phyloP scores from a whole-genome alignment of 2,113 vertebrate species.

The Laterallus jamaicensis region DNA sequence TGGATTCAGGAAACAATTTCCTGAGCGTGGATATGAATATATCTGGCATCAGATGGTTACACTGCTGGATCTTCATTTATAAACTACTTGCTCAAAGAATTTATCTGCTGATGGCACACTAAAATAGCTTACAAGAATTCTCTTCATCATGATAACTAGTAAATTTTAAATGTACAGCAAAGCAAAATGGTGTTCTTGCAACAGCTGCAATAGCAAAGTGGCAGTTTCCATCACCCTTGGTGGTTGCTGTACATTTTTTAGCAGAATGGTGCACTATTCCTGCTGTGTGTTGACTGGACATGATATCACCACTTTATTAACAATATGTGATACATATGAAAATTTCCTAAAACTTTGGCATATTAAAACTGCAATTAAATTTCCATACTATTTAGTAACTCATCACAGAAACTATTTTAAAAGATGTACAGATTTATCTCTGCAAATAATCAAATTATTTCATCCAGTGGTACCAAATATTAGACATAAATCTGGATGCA shows the following conservation, averaged over 20 bases:
- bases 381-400: neutral
- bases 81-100: neutral
- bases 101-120: neutral
- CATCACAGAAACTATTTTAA: neutral
- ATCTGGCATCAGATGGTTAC: neutral
- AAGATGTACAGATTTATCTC: neutral
- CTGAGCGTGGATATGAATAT: neutral
- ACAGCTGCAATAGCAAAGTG: neutral
- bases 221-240: neutral
- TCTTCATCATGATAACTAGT: neutral
- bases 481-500: conserved; percentile 56
- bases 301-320: neutral
- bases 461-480: conserved; percentile 13
- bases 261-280: neutral
- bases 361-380: neutral
- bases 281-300: neutral
- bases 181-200: neutral
- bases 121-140: neutral
- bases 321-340: neutral
- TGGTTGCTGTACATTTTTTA: neutral
- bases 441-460: conserved; percentile 49
- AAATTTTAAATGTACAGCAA: neutral
- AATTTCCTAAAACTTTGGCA: neutral
- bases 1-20: neutral
- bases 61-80: neutral